Evolutionary conservation across 2,797 vertebrate genomes (phyloP), one percentile per base, ranked within the genome.

Genomic region (Peromyscus eremicus): DNA sequence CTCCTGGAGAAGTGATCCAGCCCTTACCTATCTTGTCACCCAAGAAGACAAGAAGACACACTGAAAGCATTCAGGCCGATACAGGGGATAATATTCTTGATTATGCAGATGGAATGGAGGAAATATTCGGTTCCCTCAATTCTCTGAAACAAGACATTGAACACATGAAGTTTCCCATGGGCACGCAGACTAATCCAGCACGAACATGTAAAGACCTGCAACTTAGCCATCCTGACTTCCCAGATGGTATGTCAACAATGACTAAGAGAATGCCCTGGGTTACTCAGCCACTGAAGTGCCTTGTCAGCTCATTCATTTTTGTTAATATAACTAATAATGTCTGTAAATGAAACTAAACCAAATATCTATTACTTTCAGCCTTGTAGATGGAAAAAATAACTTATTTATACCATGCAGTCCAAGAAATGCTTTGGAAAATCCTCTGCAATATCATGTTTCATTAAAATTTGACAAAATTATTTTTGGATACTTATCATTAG

Each of bases 121-220:
- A 99, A 97, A 99, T 99, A 97, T 99, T 99, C 75, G 98, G 99
- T 89, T 99, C 99, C 0, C 98, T 99, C 92, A 99, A 99, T 97
- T 99, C 99, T 95, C 98, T 99, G 96, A 99, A 99, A 93, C 99
- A 99, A 98, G 99, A 99, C 97, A 99, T 99, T 0, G 99, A 99
- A 94, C 99, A 99, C n/a, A 99, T 99, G 99, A 99, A 99, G 95
- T 99, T 99, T 94, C 99, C 99, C 0, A 99, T 99, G 99, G 99
- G 99, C 70, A 99, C 99, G 0, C 99, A 99, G 94, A 99, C 98
- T 96, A 99, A 99, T 98, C 99, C 99, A 0, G 99, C 99, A 79
- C 99, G 99, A 84, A 99, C 99, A 13, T 99, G 99, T 98, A 99
- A 99, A 96, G 99, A 99, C 68, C 98, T 99, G 97, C 99, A 99